Conservation (phyloP, 2,113 vertebrate species). For the Datnioides undecimradiatus region DNA sequence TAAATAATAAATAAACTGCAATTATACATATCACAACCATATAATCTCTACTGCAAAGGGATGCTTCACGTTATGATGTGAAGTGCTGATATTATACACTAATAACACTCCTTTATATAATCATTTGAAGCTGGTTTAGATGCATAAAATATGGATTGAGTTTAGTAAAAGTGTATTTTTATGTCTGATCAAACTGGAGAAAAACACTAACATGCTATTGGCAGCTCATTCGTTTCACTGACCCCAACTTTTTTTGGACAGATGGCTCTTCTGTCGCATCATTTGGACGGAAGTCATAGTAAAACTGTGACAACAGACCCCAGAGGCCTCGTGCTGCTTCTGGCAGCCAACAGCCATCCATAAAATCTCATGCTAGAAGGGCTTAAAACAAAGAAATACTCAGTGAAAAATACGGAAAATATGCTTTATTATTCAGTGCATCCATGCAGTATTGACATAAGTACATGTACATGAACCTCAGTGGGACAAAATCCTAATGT, state of each 20-base stretch:
- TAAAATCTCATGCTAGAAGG: neutral
- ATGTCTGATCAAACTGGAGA: slow-evolving; percentile 9
- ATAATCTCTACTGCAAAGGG: too few relatives aligned
- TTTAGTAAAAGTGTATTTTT: slow-evolving; percentile 5
- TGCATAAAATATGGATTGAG: neutral
- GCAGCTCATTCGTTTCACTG: slow-evolving; percentile 28
- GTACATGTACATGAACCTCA: neutral
- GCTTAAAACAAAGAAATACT: slow-evolving; percentile 5
- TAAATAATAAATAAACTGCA: too few relatives aligned
- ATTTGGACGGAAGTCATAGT: slow-evolving; percentile 26
- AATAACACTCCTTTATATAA: neutral
- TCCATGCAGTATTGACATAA: neutral
- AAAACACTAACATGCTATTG: slow-evolving; percentile 1
- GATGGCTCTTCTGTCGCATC: slow-evolving; percentile 52
- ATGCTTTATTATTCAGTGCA: slow-evolving; percentile 37
- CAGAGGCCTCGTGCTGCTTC: slow-evolving; percentile 8
- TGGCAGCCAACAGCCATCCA: neutral
- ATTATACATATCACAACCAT: too few relatives aligned
- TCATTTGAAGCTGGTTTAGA: neutral
- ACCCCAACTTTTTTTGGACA: slow-evolving; percentile 42
- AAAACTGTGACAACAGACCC: slow-evolving; percentile 12
- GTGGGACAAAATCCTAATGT: neutral
- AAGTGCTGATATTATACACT: too few relatives aligned
- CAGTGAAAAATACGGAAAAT: slow-evolving; percentile 33
- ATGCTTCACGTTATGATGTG: too few relatives aligned